phyloP scores from a whole-genome alignment of 2,797 vertebrate species.

The Cheirogaleus major region DNA sequence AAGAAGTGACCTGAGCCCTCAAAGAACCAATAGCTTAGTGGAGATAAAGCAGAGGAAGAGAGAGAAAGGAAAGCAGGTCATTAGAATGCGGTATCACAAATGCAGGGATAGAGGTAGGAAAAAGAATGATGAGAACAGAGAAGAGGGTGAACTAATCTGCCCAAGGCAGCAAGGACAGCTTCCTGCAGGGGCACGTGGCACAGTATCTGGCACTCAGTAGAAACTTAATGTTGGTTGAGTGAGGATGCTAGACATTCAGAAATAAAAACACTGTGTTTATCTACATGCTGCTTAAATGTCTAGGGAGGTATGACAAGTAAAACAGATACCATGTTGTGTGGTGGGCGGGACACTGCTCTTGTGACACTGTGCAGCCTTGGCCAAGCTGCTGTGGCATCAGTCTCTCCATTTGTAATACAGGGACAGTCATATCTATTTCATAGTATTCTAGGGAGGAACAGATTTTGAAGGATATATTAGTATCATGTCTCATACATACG shows the following conservation, averaged over 20 bases:
- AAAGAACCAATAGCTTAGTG: neutral
- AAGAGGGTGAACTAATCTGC: neutral
- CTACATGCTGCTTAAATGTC: neutral
- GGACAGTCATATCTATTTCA: neutral
- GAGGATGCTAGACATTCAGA: neutral
- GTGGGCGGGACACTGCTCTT: rapidly evolving
- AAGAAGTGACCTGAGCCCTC: neutral
- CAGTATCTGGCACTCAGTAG: neutral
- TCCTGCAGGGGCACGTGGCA: neutral
- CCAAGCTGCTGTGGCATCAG: neutral
- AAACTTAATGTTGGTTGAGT: neutral
- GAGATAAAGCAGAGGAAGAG: too few species aligned
- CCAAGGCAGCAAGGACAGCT: neutral
- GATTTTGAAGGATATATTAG: neutral
- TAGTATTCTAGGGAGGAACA: neutral
- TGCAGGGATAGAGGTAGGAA: neutral
- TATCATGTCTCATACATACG: neutral
- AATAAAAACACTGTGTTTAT: neutral
- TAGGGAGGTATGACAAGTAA: neutral
- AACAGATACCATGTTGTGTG: neutral
- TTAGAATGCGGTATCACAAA: neutral
- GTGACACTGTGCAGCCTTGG: neutral
- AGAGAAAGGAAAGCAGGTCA: neutral
- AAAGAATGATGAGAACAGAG: neutral
- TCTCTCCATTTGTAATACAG: neutral